These are phyloP conservation scores for Peromyscus eremicus DNA, from an alignment of 2,797 vertebrate genomes.

Conservation along the genomic window DNA sequence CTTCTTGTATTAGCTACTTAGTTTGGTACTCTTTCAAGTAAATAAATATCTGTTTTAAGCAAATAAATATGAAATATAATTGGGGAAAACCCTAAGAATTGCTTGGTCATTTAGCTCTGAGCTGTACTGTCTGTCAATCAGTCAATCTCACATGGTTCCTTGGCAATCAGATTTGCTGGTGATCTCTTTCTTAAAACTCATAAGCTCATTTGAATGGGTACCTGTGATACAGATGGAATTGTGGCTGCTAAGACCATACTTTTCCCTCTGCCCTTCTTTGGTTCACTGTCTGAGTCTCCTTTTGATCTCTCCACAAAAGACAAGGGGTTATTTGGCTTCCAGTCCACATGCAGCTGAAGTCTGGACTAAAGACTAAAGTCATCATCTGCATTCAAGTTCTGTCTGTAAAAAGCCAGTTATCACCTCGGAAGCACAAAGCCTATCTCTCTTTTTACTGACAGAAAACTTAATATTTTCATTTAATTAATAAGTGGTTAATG, in stretches of 20 bases:
- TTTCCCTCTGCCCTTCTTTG: conserved; percentile 80
- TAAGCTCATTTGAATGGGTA: conserved; percentile 80
- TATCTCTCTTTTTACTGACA: conserved; percentile 17
- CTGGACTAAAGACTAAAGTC: conserved; percentile 8
- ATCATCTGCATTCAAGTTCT: conserved; percentile 5
- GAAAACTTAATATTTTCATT: conserved; percentile 46
- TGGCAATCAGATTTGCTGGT: conserved; percentile 71
- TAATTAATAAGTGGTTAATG: conserved; percentile 14
- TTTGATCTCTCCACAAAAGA: conserved; percentile 74
- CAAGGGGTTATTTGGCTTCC: conserved; percentile 58
- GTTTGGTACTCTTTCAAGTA: conserved; percentile 1
- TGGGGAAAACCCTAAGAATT: background rate
- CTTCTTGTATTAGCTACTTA: background rate
- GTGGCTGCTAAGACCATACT: conserved; percentile 74
- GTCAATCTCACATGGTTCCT: conserved; percentile 41
- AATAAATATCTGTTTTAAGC: background rate
- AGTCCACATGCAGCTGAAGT: background rate
- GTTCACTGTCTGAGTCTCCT: conserved; percentile 66
- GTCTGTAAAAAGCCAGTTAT: conserved; percentile 36
- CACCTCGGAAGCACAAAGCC: conserved; percentile 30
- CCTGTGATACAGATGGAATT: conserved; percentile 60
- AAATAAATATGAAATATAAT: background rate
- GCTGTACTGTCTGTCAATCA: background rate
- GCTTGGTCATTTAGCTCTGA: background rate
- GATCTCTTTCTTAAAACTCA: conserved; percentile 46